Evolutionary conservation across 2,888 invertebrate species (phyloP), one percentile per base, ranked within the genome.

Genomic region (Ceratothoa steindachneri): DNA sequence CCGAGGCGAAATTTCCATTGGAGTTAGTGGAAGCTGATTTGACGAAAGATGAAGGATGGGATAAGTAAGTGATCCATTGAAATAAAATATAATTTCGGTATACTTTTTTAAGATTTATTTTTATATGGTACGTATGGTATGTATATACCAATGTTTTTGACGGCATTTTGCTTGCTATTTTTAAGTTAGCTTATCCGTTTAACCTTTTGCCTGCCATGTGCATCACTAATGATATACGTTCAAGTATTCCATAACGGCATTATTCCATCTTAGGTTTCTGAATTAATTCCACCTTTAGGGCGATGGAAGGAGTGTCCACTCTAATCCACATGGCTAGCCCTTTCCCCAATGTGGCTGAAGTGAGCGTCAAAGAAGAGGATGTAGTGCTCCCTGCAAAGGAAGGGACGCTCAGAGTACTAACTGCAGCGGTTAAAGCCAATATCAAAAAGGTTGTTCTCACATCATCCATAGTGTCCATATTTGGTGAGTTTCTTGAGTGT

Each of bases 371-470:
- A 55, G 83, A 85, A 77, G 85, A 85, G 69, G 85, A 85, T 60
- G 75, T 85, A 1, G 83, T 86, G 22, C 82, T 83, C 72, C 74
- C 77, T 5, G 86, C 86, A 12, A 84, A 86, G 12, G 84, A 87
- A 60, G 87, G 86, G 1, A 87, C 86, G 0, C 82, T 84, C 75
- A 83, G 82, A 71, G 84, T 87, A 0, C 81, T 87, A 15, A 83
- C 84, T 80, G 86, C 86, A 31, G 85, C 85, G 80, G 83, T 82
- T 64, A 83, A 83, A 71, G 83, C 83, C 67, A 82, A 84, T 12
- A 85, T 87, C 67, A 85, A 85, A 81, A 83, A 86, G 76, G 85
- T 87, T 19, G 86, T 87, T 15, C 81, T 87, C 24, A 87, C 87
- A 1, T 86, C 86, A 72, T 86, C 86, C 4, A 83, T 85, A 71